A percentile compares a stretch with the other conserved stretches of the same genome.
Evolutionary conservation across 2,113 vertebrate species (phyloP).

Genomic region (Dinomys branickii): DNA sequence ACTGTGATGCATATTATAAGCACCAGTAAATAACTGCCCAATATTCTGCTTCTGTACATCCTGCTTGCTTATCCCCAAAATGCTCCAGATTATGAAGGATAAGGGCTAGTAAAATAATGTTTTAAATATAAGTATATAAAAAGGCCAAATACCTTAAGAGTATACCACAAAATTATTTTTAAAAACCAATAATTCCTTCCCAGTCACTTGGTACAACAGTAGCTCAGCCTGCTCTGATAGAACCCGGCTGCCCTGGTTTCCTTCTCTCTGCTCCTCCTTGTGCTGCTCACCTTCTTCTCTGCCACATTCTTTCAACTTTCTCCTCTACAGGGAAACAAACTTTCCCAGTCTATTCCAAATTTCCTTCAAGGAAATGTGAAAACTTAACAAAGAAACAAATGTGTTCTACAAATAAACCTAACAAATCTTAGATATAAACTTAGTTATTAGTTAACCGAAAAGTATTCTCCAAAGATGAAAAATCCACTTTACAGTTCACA

Average conservation of each 20-base stretch:
- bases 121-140: not conserved
- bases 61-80: not conserved
- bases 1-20: not conserved
- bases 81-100: not conserved
- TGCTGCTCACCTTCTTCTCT: not conserved
- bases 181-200: not conserved
- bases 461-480: not conserved
- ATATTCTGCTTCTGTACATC: not conserved
- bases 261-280: not conserved
- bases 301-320: not conserved
- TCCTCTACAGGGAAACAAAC: not conserved
- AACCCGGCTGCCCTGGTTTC: too few species aligned
- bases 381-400: not conserved
- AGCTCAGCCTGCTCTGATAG: not conserved
- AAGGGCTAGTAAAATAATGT: not conserved
- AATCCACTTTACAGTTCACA: not conserved
- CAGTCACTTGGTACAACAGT: not conserved
- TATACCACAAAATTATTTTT: not conserved
- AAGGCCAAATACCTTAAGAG: not conserved
- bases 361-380: not conserved
- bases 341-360: not conserved
- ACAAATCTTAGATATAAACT: not conserved
- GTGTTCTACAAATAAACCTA: not conserved
- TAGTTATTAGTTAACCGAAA: not conserved
- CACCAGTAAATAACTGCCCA: not conserved